Evolutionary conservation across 1,140 invertebrate genomes (phyloP).

Genomic region (Drosophila sucinea): DNA sequence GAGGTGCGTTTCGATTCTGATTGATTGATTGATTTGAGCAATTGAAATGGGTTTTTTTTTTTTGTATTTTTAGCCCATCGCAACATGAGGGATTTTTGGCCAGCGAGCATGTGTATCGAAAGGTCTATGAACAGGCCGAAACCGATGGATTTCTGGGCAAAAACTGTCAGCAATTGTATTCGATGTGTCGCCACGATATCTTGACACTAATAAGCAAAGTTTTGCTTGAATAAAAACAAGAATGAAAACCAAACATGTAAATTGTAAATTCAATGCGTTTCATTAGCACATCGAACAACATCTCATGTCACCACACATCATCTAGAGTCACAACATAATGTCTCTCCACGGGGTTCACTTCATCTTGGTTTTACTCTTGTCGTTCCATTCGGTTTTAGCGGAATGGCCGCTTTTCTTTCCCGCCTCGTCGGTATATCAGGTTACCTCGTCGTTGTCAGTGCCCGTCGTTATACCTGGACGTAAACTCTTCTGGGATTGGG

Average conservation of each 20-base stretch:
- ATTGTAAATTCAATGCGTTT: constrained; percentile 44
- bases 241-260: constrained; percentile 25
- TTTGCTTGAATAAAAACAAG: constrained; percentile 35
- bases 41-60: background rate
- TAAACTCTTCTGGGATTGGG: constrained; percentile 71
- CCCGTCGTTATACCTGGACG: constrained; percentile 56
- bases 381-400: background rate
- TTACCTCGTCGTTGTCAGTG: constrained; percentile 62
- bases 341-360: constrained; percentile 39
- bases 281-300: constrained; percentile 51
- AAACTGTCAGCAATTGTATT: constrained; percentile 63
- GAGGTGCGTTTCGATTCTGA: constrained; percentile 45
- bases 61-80: constrained; percentile 62
- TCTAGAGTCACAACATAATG: constrained; percentile 44
- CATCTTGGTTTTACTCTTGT: constrained; percentile 14
- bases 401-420: constrained; percentile 57
- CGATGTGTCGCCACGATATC: constrained; percentile 55
- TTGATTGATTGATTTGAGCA: background rate
- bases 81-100: constrained; percentile 68
- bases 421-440: constrained; percentile 55
- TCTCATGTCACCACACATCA: background rate
- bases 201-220: constrained; percentile 53
- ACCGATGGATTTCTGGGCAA: constrained; percentile 58
- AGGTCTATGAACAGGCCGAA: constrained; percentile 71
- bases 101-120: constrained; percentile 52